A percentile compares a stretch with the other conserved stretches of the same genome.
phyloP scores from a whole-genome alignment of 2,888 invertebrate species.

The Diarsia brunnea region DNA sequence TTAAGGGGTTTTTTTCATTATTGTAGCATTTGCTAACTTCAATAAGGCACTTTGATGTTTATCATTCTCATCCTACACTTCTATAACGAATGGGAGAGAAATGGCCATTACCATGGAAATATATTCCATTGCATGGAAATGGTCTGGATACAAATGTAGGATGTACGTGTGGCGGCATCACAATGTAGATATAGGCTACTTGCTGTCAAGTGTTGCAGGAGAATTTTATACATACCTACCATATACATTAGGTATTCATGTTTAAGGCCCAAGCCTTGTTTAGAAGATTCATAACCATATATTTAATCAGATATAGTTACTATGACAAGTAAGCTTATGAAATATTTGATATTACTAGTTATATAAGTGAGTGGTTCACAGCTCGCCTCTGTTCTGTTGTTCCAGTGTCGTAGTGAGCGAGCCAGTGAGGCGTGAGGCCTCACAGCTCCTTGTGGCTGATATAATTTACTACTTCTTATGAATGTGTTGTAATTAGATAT shows the following conservation, averaged over 20 bases:
- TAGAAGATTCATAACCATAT: conserved; percentile 42
- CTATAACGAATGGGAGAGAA: neutral
- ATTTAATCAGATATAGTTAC: conserved; percentile 38
- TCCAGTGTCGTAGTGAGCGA: conserved; percentile 12
- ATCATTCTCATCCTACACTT: neutral
- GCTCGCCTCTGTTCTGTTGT: conserved; percentile 15
- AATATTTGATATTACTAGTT: conserved; percentile 75
- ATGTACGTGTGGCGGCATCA: neutral
- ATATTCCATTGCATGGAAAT: neutral
- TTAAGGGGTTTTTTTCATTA: neutral
- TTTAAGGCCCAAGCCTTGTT: conserved; percentile 31
- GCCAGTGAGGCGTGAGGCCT: neutral
- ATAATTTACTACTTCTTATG: conserved; percentile 42
- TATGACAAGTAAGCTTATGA: conserved; percentile 74
- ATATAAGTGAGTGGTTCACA: conserved; percentile 2
- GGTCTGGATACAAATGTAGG: neutral
- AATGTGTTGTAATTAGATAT: conserved; percentile 56
- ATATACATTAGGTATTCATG: neutral
- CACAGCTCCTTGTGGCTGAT: neutral
- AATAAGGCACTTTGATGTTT: neutral
- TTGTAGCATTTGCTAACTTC: neutral
- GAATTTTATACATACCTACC: neutral
- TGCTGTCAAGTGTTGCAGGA: neutral
- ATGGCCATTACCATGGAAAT: neutral
- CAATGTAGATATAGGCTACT: neutral